Evolutionary conservation across 1,140 invertebrate genomes (phyloP), one percentile per base, ranked within the genome.

Genomic region (Lepidotrigona ventralis): DNA sequence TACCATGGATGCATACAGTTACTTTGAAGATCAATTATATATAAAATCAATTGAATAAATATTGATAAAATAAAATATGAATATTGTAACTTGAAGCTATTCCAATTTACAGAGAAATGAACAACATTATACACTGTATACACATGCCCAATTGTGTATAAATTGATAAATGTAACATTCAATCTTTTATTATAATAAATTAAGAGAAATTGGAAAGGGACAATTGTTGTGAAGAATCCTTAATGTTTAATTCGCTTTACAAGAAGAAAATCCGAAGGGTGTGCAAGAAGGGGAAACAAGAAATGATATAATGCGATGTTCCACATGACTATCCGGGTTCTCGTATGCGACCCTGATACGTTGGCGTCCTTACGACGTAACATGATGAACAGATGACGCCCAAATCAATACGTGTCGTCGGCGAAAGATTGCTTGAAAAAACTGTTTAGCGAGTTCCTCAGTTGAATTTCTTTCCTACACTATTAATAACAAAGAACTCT

Each of bases 341-440:
- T 79, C 39, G 70, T 88, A 93, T 94, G 93, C 88, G 84, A 70
- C 79, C 93, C 93, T 94, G 93, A 90, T 94, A 93, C 85, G 26
- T 81, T 83, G 85, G 93, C 93, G 93, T 93, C 93, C 90, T 83
- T 92, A 89, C 91, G 91, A 93, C 93, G 93, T 93, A 93, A 92
- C 91, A 92, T 93, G 93, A 94, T 93, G 93, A 92, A 93, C 93
- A 90, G 82, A 84, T 94, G 93, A 94, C 93, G 93, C 90, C 33
- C 86, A 91, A 94, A 94, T 94, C 93, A 91, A 94, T 94, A 92
- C 68, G 63, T 83, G 58, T 84, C 85, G 84, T 88, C 84, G 71
- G 58, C 70, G 46, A 74, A 29, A 26, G n/a, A 86, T 84, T 76
- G 73, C 66, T 74, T n/a, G n/a, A n/a, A 75, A 84, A 83, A 69